These are phyloP conservation scores for Lithobates pipiens DNA, from an alignment of 2,797 vertebrate species.

Conservation along the genomic window DNA sequence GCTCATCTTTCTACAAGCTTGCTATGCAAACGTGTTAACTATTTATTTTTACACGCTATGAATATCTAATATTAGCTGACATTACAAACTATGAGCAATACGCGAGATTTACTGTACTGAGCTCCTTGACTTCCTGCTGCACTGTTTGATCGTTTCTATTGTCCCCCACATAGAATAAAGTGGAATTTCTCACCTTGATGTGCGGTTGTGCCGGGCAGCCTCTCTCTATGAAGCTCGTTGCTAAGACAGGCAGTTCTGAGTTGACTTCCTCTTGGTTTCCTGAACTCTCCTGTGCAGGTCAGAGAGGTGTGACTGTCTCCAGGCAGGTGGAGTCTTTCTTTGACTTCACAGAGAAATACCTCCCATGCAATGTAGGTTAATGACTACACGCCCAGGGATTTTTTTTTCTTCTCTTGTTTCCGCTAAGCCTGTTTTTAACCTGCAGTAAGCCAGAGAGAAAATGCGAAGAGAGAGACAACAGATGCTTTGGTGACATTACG, in stretches of 20 bases:
- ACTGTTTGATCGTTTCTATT: no score
- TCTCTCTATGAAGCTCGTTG: background rate
- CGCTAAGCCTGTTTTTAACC: slow-evolving; percentile 23
- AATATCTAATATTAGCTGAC: no score
- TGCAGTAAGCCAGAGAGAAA: background rate
- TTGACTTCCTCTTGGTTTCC: slow-evolving; percentile 38
- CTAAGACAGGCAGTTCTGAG: background rate
- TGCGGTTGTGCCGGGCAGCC: background rate
- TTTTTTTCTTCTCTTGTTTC: background rate
- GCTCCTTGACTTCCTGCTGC: no score
- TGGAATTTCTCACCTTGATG: slow-evolving; percentile 34
- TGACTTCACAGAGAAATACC: background rate
- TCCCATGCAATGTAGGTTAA: slow-evolving; percentile 41
- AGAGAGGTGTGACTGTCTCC: slow-evolving; percentile 36
- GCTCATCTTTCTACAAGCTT: no score
- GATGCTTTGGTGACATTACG: background rate
- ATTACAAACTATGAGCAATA: no score
- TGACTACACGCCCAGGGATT: slow-evolving; percentile 28
- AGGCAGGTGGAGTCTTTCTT: slow-evolving; percentile 48
- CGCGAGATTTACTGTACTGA: no score
- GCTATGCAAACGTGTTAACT: no score
- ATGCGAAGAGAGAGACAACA: background rate
- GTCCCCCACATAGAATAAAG: background rate
- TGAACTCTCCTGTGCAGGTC: slow-evolving; percentile 31
- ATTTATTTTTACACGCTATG: no score